Evolutionary conservation across 2,888 invertebrate genomes (phyloP).

Genomic region (Seira sanloemensis): DNA sequence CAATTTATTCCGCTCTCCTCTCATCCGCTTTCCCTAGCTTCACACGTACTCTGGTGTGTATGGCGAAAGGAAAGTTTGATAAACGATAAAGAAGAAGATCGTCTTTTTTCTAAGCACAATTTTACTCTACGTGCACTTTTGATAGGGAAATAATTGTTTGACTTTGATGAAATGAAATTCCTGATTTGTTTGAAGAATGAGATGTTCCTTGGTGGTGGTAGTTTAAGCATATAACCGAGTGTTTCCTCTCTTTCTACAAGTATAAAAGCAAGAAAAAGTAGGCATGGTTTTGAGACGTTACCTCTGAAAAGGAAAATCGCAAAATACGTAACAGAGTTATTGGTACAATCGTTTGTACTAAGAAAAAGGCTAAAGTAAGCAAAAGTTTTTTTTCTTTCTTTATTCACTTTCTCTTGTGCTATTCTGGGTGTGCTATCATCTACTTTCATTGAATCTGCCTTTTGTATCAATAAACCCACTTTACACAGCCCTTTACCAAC

Average conservation of each 20-base stretch:
- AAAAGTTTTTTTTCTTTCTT: background rate
- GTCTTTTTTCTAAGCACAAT: background rate
- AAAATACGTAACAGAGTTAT: background rate
- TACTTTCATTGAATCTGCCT: background rate
- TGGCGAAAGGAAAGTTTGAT: background rate
- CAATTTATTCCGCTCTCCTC: slow-evolving; percentile 61
- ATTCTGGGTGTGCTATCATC: too few relatives aligned
- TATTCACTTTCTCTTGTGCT: too few relatives aligned
- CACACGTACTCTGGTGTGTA: slow-evolving; percentile 29
- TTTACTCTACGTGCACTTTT: slow-evolving; percentile 57
- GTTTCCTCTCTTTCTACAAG: too few relatives aligned
- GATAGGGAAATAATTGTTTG: slow-evolving; percentile 64
- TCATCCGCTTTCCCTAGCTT: slow-evolving; percentile 62
- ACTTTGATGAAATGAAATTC: slow-evolving; percentile 64
- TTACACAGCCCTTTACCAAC: slow-evolving; percentile 7
- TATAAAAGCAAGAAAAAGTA: too few relatives aligned
- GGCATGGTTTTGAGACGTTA: too few relatives aligned
- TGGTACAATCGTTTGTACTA: background rate
- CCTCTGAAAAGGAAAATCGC: background rate
- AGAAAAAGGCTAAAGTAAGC: background rate
- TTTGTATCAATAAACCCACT: background rate
- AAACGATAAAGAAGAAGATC: background rate
- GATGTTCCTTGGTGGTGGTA: slow-evolving; percentile 42
- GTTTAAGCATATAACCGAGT: slow-evolving; percentile 21
- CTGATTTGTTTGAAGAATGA: slow-evolving; percentile 64